A percentile compares a stretch with the other conserved stretches of the same genome.
These are phyloP conservation scores for Euura saliciscinereae DNA, from an alignment of 1,140 invertebrate species.

Conservation along the genomic window DNA sequence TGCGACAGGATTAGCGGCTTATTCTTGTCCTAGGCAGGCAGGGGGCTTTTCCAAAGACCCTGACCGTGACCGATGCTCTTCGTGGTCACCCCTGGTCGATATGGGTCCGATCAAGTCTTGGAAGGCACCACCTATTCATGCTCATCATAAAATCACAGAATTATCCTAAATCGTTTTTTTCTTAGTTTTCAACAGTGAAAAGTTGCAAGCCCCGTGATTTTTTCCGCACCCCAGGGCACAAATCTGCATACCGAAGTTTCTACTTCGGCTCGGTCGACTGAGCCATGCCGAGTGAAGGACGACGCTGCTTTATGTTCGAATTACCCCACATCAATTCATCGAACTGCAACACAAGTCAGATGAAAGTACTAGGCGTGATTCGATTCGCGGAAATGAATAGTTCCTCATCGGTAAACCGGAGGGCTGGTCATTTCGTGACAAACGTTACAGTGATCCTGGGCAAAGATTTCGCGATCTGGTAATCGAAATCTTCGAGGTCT, in stretches of 20 bases:
- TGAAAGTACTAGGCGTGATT: slow-evolving; percentile 4
- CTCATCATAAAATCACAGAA: background rate
- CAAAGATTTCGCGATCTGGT: too few relatives aligned
- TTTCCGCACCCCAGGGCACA: background rate
- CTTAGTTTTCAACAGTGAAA: background rate
- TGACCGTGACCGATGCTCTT: background rate
- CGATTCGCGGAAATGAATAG: background rate
- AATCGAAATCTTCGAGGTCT: too few relatives aligned
- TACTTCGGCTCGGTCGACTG: background rate
- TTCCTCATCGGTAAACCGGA: background rate
- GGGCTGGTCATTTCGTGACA: too few relatives aligned
- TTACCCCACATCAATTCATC: background rate
- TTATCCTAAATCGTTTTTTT: too few relatives aligned
- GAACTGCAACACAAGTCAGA: background rate
- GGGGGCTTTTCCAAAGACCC: background rate
- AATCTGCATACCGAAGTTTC: background rate
- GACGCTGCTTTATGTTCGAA: slow-evolving; percentile 1
- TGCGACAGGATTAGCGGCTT: slow-evolving; percentile 51
- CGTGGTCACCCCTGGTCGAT: background rate
- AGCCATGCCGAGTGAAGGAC: background rate
- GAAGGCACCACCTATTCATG: background rate
- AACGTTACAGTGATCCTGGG: too few relatives aligned
- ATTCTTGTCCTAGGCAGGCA: slow-evolving; percentile 36
- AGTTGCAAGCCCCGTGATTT: background rate
- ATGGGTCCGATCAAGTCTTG: background rate